Evolutionary conservation across 2,797 vertebrate genomes (phyloP).

Genomic region (Sardinella longiceps): DNA sequence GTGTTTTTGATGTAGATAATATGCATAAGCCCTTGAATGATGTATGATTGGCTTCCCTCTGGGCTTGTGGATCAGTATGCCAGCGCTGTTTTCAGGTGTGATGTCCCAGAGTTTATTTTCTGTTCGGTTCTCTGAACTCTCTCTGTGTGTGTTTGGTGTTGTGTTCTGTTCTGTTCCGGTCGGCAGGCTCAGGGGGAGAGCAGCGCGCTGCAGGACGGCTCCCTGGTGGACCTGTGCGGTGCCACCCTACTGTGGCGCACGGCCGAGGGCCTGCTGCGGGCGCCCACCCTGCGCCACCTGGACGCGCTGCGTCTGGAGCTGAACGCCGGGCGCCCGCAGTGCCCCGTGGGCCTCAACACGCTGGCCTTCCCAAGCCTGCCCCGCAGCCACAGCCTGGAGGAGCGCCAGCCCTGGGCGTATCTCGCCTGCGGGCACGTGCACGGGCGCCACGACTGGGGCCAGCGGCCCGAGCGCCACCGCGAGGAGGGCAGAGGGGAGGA

Average conservation of each 20-base stretch:
- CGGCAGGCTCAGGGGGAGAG: conserved; percentile 91
- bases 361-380: conserved; percentile 96
- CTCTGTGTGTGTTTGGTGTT: not conserved
- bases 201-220: conserved; percentile 91
- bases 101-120: not conserved
- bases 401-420: conserved; percentile 96
- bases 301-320: conserved; percentile 97
- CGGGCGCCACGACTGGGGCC: conserved; percentile 94
- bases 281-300: conserved; percentile 83
- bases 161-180: not conserved
- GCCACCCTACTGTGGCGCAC: conserved; percentile 80
- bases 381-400: conserved; percentile 90
- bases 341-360: conserved; percentile 97
- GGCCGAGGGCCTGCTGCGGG: conserved; percentile 74
- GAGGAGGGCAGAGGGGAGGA: conserved; percentile 54
- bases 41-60: too few relatives aligned
- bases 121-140: not conserved
- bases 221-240: conserved; percentile 78
- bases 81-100: too few relatives aligned
- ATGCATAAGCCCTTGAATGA: too few relatives aligned
- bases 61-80: too few relatives aligned
- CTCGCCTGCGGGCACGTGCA: conserved; percentile 93
- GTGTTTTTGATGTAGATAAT: too few relatives aligned
- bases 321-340: conserved; percentile 94
- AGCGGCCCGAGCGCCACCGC: conserved; percentile 79